A percentile compares a stretch with the other conserved stretches of the same genome.
Conservation (phyloP, 2,797 vertebrate species). For the Urophycis tenuis region DNA sequence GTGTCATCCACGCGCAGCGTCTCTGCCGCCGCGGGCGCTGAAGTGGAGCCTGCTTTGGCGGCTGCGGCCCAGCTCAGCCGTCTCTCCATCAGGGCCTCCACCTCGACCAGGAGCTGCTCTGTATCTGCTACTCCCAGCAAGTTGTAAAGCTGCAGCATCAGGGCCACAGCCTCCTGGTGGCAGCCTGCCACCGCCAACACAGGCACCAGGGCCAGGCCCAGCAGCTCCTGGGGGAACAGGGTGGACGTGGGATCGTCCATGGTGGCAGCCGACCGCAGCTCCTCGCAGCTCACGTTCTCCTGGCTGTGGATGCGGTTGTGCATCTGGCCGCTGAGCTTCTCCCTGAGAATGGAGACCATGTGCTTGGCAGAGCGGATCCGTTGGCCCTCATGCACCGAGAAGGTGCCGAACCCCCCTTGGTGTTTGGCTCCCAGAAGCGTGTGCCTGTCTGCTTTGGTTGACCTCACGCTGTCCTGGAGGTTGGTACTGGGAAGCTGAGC, state of each 20-base stretch:
- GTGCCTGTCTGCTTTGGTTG: constrained; percentile 18
- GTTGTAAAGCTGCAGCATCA: constrained; percentile 60
- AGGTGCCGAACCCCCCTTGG: constrained; percentile 17
- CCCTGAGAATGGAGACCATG: constrained; percentile 47
- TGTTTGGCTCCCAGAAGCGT: constrained; percentile 22
- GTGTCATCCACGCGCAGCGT: constrained; percentile 15
- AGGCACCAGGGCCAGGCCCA: constrained; percentile 72
- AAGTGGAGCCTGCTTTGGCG: constrained; percentile 18
- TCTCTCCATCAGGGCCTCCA: constrained; percentile 60
- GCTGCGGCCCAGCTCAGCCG: constrained; percentile 35
- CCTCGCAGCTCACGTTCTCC: constrained; percentile 64
- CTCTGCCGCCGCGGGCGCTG: constrained; percentile 4
- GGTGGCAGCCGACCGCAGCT: constrained; percentile 61
- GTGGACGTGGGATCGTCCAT: constrained; percentile 60
- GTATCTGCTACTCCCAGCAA: constrained; percentile 64
- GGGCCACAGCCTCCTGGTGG: constrained; percentile 49
- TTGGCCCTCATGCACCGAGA: constrained; percentile 18
- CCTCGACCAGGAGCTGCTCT: constrained; percentile 63
- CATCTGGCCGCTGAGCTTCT: constrained; percentile 49
- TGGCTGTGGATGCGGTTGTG: constrained; percentile 33
- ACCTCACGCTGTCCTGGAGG: constrained; percentile 10
- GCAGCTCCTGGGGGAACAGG: constrained; percentile 62
- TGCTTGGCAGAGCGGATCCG: constrained; percentile 40
- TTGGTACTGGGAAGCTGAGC: constrained; percentile 17
- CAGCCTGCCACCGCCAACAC: constrained; percentile 73